A percentile compares a stretch with the other conserved stretches of the same genome.
Evolutionary conservation across 2,888 invertebrate genomes (phyloP).

Genomic region (Aplocera efformata): DNA sequence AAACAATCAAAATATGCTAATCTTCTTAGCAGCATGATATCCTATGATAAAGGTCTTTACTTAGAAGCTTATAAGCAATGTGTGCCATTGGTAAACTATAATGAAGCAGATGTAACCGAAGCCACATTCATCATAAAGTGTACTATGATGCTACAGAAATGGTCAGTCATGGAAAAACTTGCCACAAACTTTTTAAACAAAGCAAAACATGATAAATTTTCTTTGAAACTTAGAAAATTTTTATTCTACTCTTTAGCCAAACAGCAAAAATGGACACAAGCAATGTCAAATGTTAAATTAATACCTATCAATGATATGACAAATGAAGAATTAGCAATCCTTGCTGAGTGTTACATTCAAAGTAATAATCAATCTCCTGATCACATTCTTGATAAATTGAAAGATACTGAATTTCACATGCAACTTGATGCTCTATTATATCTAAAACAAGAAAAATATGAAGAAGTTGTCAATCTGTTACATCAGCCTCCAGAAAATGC

Average conservation of each 20-base stretch:
- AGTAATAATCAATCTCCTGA: conserved; percentile 45
- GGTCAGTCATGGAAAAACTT: conserved; percentile 64
- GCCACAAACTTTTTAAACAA: conserved; percentile 61
- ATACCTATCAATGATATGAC: conserved; percentile 45
- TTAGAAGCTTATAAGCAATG: conserved; percentile 76
- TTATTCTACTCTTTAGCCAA: conserved; percentile 56
- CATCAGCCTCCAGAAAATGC: conserved; percentile 59
- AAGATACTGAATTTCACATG: conserved; percentile 44
- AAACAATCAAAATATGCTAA: conserved; percentile 81
- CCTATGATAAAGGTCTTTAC: conserved; percentile 73
- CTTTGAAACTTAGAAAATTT: conserved; percentile 45
- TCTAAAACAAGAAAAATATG: conserved; percentile 69
- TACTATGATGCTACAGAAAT: conserved; percentile 62
- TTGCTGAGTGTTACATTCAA: conserved; percentile 65
- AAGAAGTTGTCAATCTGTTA: conserved; percentile 79
- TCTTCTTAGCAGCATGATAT: conserved; percentile 81
- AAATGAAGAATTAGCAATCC: conserved; percentile 45
- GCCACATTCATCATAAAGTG: conserved; percentile 63
- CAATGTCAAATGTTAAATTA: conserved; percentile 54
- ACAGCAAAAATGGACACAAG: conserved; percentile 77
- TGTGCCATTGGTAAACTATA: conserved; percentile 65
- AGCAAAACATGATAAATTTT: conserved; percentile 50
- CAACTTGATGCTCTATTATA: conserved; percentile 75
- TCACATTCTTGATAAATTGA: conserved; percentile 48
- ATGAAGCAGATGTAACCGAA: conserved; percentile 58